phyloP scores from a whole-genome alignment of 2,797 vertebrate species.

The Enteromius paludinosus region DNA sequence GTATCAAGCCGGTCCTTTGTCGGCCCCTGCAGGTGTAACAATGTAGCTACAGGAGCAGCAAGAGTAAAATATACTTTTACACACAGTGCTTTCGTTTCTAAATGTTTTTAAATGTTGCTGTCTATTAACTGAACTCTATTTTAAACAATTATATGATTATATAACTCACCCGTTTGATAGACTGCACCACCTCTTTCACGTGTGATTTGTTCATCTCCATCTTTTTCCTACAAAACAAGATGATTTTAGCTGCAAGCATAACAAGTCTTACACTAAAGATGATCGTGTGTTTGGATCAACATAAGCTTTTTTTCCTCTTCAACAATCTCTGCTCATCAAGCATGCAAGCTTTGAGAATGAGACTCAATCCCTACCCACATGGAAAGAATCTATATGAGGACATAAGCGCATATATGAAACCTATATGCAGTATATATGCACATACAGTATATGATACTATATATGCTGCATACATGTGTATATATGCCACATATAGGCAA shows the following conservation, averaged over 20 bases:
- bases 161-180: slow-evolving; percentile 90
- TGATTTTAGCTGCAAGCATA: not conserved
- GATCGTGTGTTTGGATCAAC: not conserved
- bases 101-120: not conserved
- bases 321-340: not conserved
- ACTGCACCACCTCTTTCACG: slow-evolving; percentile 97
- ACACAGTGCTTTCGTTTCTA: not conserved
- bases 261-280: not conserved
- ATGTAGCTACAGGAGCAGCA: not conserved
- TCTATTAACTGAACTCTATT: not conserved
- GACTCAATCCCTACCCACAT: rapidly evolving
- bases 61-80: not conserved
- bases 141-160: not conserved
- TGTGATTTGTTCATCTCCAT: slow-evolving; percentile 96
- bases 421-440: no score
- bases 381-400: no score
- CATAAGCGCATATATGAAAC: no score
- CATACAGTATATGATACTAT: no score
- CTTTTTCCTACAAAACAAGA: slow-evolving; percentile 85
- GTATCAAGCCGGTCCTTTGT: not conserved
- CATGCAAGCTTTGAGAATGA: not conserved
- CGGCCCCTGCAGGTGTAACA: not conserved
- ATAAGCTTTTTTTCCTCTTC: not conserved
- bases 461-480: no score
- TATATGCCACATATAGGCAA: no score